Evolutionary conservation across 2,797 vertebrate species (phyloP).

Genomic region (Tympanoctomys barrerae): DNA sequence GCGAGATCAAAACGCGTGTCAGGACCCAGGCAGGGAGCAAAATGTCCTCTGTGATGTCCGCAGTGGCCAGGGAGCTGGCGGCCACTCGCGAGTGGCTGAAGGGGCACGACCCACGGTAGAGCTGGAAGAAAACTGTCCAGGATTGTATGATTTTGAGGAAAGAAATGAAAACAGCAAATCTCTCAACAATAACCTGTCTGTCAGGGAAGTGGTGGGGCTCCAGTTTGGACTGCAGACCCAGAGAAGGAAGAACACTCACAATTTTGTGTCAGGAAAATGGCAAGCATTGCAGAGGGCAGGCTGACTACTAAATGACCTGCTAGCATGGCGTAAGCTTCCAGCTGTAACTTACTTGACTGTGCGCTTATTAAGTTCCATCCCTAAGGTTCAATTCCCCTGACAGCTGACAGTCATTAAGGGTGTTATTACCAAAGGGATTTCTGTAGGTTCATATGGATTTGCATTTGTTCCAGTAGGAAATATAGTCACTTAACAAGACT

Average conservation of each 20-base stretch:
- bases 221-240: background rate
- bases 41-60: background rate
- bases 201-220: background rate
- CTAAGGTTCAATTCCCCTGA: slow-evolving; percentile 31
- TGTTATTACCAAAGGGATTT: slow-evolving; percentile 55
- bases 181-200: slow-evolving; percentile 12
- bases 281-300: background rate
- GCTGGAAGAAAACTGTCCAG: background rate
- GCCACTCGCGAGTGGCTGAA: background rate
- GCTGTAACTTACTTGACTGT: background rate
- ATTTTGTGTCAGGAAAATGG: slow-evolving; percentile 29
- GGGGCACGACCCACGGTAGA: background rate
- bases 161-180: slow-evolving; percentile 46
- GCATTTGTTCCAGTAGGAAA: slow-evolving; percentile 31
- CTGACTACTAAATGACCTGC: background rate
- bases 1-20: background rate
- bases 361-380: slow-evolving; percentile 27
- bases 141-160: slow-evolving; percentile 18
- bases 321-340: background rate
- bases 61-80: background rate
- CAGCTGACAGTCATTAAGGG: background rate
- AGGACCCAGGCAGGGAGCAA: background rate
- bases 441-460: slow-evolving; percentile 45
- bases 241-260: background rate
- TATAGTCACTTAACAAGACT: slow-evolving; percentile 33